These are phyloP conservation scores for Drosophila sulfurigaster DNA, from an alignment of 1,140 invertebrate species.

Conservation along the genomic window DNA sequence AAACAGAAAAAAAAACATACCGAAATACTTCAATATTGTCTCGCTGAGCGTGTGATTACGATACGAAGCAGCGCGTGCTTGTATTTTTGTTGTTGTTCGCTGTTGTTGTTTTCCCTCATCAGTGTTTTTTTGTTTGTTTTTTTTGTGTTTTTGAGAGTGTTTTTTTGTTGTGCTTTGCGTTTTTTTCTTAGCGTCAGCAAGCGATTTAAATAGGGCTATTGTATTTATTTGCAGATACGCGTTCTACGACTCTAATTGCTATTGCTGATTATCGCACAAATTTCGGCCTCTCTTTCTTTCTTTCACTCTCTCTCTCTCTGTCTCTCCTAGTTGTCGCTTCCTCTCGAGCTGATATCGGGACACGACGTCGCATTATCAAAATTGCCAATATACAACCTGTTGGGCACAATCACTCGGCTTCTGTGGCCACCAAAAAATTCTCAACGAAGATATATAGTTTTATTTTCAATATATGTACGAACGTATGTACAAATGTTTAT, in stretches of 20 bases:
- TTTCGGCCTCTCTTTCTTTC: not conserved
- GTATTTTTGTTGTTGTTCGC: not conserved
- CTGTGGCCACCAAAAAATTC: not conserved
- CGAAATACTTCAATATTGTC: slow-evolving; percentile 39
- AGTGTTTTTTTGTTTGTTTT: slow-evolving; percentile 2
- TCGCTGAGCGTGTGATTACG: slow-evolving; percentile 63
- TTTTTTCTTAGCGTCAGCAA: slow-evolving; percentile 14
- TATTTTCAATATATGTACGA: not conserved
- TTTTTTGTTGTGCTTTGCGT: slow-evolving; percentile 2
- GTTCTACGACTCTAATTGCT: slow-evolving; percentile 36
- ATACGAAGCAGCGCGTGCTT: slow-evolving; percentile 54
- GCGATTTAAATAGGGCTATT: slow-evolving; percentile 48
- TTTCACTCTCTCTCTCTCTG: not conserved
- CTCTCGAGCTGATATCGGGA: slow-evolving; percentile 11
- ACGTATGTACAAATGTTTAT: too few species aligned
- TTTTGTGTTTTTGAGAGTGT: not conserved
- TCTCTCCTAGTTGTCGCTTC: not conserved
- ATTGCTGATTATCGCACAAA: slow-evolving; percentile 36
- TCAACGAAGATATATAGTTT: not conserved
- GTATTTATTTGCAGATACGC: slow-evolving; percentile 40
- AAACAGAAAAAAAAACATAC: not conserved
- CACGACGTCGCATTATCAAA: slow-evolving; percentile 12
- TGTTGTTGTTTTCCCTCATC: slow-evolving; percentile 2
- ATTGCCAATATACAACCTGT: slow-evolving; percentile 5
- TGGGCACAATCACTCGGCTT: slow-evolving; percentile 3